phyloP scores from a whole-genome alignment of 1,140 invertebrate genomes.

The Hestina assimilis region DNA sequence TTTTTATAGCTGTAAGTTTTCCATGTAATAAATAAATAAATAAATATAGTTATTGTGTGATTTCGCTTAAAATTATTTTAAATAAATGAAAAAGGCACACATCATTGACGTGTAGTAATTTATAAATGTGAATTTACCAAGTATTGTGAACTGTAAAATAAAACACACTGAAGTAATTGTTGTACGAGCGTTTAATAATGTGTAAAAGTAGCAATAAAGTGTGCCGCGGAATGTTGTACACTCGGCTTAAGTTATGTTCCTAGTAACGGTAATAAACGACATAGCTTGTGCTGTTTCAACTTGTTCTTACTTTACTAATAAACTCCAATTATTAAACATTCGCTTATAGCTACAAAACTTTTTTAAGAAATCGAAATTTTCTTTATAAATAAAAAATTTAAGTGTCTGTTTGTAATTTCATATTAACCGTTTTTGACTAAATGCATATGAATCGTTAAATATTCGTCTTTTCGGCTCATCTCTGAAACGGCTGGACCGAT shows the following conservation, averaged over 20 bases:
- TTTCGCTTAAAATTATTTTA: neutral
- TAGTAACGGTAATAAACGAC: neutral
- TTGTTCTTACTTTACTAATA: slow-evolving; percentile 14
- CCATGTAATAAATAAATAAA: too few species aligned
- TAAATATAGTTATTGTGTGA: too few species aligned
- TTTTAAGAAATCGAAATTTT: too few species aligned
- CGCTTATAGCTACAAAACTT: neutral
- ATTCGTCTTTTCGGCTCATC: too few species aligned
- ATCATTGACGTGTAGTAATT: neutral
- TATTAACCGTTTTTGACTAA: too few species aligned
- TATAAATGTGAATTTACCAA: neutral
- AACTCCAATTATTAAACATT: slow-evolving; percentile 16
- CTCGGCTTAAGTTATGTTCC: slow-evolving; percentile 10
- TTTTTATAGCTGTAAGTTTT: too few species aligned
- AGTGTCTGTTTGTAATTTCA: too few species aligned
- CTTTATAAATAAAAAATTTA: too few species aligned
- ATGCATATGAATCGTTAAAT: too few species aligned
- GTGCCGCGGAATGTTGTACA: slow-evolving; percentile 7
- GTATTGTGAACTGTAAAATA: neutral
- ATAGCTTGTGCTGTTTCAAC: slow-evolving; percentile 5
- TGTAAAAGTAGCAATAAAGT: slow-evolving; percentile 19
- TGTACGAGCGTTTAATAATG: slow-evolving; percentile 20
- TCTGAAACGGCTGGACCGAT: too few species aligned
- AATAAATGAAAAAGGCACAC: neutral
- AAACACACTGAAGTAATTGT: slow-evolving; percentile 12